These are phyloP conservation scores for Theretra japonica DNA, from an alignment of 2,888 invertebrate species.

Conservation along the genomic window DNA sequence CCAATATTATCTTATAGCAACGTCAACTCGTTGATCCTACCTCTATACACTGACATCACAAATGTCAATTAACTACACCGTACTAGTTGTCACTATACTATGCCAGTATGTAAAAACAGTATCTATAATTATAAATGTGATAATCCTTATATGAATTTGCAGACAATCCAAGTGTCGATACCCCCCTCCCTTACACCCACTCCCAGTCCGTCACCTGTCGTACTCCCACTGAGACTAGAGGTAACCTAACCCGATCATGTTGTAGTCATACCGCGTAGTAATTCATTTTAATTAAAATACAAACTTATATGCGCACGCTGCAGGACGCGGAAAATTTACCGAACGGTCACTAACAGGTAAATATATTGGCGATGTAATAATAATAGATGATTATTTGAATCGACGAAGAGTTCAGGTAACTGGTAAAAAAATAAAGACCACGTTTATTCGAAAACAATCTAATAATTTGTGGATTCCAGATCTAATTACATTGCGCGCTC, in stretches of 20 bases:
- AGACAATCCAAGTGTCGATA: conserved; percentile 46
- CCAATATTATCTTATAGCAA: no score
- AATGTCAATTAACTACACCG: no score
- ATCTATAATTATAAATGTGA: no score
- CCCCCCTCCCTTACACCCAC: conserved; percentile 45
- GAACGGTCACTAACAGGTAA: conserved; percentile 68
- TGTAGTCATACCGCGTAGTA: background rate
- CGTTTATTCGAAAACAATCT: no score
- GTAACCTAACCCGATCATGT: background rate
- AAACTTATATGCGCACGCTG: conserved; percentile 44
- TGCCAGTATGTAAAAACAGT: no score
- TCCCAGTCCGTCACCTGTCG: conserved; percentile 34
- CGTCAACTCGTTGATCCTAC: no score
- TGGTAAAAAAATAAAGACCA: no score
- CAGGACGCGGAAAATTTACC: conserved; percentile 60
- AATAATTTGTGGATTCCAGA: no score
- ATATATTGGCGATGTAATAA: background rate
- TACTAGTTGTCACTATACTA: no score
- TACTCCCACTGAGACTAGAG: conserved; percentile 28
- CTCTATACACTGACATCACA: no score
- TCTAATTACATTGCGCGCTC: no score
- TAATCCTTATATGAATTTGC: conserved; percentile 33
- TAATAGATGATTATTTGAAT: background rate
- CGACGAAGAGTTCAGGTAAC: background rate
- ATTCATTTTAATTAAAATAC: conserved; percentile 1